These are phyloP conservation scores for Monoplex corrugatus DNA, from an alignment of 2,888 invertebrate species.

Conservation along the genomic window DNA sequence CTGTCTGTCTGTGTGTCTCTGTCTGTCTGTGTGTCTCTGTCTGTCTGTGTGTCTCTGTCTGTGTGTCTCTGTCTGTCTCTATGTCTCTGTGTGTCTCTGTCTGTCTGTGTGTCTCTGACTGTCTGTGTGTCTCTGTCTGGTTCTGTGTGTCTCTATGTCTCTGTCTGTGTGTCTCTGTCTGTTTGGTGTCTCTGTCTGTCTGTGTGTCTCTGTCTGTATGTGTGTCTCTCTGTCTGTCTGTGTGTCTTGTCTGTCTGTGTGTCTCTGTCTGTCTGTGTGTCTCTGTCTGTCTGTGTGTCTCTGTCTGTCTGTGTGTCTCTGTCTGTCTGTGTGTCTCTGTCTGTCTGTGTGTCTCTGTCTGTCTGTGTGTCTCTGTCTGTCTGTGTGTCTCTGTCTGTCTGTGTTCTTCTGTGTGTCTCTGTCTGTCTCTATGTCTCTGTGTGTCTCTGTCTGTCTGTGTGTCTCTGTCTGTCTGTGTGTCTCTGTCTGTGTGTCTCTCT, in stretches of 20 bases:
- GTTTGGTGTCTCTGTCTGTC: not conserved
- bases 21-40: not conserved
- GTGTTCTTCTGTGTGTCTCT: no score
- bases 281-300: not conserved
- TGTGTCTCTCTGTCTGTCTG: no score
- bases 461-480: no score
- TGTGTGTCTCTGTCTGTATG: constrained; percentile 6
- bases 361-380: constrained; percentile 3
- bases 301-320: constrained; percentile 31
- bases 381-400: not conserved
- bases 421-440: no score
- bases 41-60: not conserved
- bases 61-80: not conserved
- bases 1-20: no score
- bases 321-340: constrained; percentile 29
- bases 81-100: not conserved
- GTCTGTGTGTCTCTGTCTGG: constrained; percentile 15
- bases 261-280: not conserved
- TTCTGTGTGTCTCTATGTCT: constrained; percentile 32
- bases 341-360: not conserved
- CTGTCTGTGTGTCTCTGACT: not conserved
- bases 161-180: constrained; percentile 18
- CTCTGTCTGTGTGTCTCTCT: no score
- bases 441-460: no score
- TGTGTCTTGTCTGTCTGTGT: no score